Evolutionary conservation across 2,888 invertebrate genomes (phyloP).

Genomic region (Hermaeophaga mercurialis): DNA sequence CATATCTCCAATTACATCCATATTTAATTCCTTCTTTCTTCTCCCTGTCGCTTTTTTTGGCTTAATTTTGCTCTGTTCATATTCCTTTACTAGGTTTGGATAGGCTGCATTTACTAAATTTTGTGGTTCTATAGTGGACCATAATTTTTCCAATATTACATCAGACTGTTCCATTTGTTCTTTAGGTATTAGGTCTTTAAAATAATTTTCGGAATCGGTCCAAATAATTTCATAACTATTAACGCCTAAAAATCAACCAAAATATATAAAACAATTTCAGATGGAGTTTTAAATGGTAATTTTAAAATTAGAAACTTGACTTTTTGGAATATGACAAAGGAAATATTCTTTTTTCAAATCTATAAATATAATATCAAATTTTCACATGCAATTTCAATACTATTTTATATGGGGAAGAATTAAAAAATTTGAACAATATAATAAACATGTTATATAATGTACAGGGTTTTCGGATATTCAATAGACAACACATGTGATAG

Average conservation of each 20-base stretch:
- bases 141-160: conserved; percentile 58
- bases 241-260: conserved; percentile 59
- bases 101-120: conserved; percentile 66
- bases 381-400: too few species aligned
- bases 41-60: conserved; percentile 46
- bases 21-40: conserved; percentile 38
- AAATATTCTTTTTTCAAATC: too few species aligned
- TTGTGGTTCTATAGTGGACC: conserved; percentile 74
- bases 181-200: conserved; percentile 66
- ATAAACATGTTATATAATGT: too few species aligned
- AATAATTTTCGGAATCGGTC: conserved; percentile 64
- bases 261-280: too few species aligned
- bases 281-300: too few species aligned
- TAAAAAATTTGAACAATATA: too few species aligned
- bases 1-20: conserved; percentile 38
- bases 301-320: too few species aligned
- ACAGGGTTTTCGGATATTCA: too few species aligned
- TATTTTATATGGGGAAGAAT: too few species aligned
- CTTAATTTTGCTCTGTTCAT: conserved; percentile 63
- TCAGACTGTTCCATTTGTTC: conserved; percentile 62
- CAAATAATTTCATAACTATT: conserved; percentile 76
- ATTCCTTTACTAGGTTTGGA: conserved; percentile 65
- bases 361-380: too few species aligned
- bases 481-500: too few species aligned
- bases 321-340: too few species aligned